Evolutionary conservation across 1,140 invertebrate genomes (phyloP), one percentile per base, ranked within the genome.

Genomic region (Globodera ellingtonae): DNA sequence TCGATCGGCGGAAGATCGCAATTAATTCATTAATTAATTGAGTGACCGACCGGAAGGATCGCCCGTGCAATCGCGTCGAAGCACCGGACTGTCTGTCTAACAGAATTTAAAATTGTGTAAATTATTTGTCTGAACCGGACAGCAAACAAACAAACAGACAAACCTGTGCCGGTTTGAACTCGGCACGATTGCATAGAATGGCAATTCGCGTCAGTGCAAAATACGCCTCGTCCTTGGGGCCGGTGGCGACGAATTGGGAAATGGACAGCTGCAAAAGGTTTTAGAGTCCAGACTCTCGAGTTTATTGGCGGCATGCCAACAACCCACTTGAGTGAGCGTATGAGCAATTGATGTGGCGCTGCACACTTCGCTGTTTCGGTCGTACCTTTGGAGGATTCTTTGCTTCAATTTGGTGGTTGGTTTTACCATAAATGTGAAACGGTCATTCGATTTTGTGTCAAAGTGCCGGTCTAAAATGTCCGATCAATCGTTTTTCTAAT

Each of bases 401-500:
- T 71, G 56, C n/a, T 10, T 8, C 50, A 67, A 67, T 67, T 24
- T 48, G 10, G 3, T 0, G 24, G n/a, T 80, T 21, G 44, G 10
- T 59, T 74, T 18, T 69, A 84, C 86, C 86, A 86, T 74, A 92
- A 91, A 86, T 93, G 92, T 44, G 92, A 91, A 0, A 92, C 92
- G 5, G 92, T 93, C 92, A 93, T 93, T 83, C 92, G 90, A 89
- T 93, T 93, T 87, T 93, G 92, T 5, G 92, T 93, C 50, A 93
- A 87, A 9, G 92, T 93, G 67, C 92, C 92, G n/a, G 92, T 93
- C 85, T 77, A 3, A 44, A 24, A 46, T n/a, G 47, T 46, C 59
- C 52, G 52, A 74, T 52, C 59, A 73, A 0, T n/a, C n/a, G 24
- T 74, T 74, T 74, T 56, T 13, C 44, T 48, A 5, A 47, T 52